Evolutionary conservation across 2,113 vertebrate genomes (phyloP), one percentile per base, ranked within the genome.

Genomic region (Sinocyclocheilus rhinocerous): DNA sequence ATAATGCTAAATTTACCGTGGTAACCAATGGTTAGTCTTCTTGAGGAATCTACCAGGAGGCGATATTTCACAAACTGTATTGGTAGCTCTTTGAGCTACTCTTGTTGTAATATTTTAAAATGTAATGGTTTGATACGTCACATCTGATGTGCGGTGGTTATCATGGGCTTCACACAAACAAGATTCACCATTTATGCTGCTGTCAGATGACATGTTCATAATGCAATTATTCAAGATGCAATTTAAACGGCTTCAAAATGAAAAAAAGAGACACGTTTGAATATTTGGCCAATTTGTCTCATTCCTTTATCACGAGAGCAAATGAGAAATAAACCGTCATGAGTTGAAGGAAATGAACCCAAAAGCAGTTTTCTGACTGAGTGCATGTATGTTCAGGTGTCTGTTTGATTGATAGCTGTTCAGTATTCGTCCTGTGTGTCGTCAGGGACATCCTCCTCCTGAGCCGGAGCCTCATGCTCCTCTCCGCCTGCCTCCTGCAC

Each of bases 371-470:
- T 96, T 96, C 95, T 87, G n/a, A 10, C 94, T 81, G 95, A 92
- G 50, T 83, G 89, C 11, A 20, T 88, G 89, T 85, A 87, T 79
- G 79, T 72, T 55, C 52, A 55, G 52, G 36, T 52, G 65, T 39
- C 67, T 72, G 81, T 83, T 55, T 55, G 52, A 55, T 18, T 55
- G 52, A 55, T 16, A 55, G 52, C 52, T 55, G 92, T 89, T 99
- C 96, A 99, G 95, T 99, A 99, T 94, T 99, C 98, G 89, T 99
- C 98, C 90, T 97, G 97, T 90, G 95, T 97, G 94, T 98, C 97
- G 87, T 98, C 96, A 87, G 92, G 84, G 78, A 82, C 90, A 65
- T 93, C 96, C 92, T 95, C 95, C 88, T 98, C 97, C 0, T 93
- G 96, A 83, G 95, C 96, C 78, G 96, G 95, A 3, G 95, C 96